Base-by-base conservation (phyloP, 2,797 vertebrate genomes). In the Darevskia mixta region DNA sequence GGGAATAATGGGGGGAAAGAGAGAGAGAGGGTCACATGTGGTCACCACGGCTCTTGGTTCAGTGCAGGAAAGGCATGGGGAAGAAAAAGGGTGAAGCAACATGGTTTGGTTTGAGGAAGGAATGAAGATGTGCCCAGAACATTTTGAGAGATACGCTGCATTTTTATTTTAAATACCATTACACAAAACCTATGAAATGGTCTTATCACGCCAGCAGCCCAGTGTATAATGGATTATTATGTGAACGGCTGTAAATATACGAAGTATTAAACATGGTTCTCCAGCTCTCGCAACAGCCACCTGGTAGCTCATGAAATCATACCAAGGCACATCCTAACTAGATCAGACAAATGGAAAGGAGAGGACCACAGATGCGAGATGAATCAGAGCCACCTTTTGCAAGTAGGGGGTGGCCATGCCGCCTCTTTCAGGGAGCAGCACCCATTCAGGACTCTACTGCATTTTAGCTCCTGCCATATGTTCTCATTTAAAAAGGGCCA, bases 1-100 rank as follows among this genome's bases (percentile, higher is more conserved):
- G 85, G 87, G 85, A 84, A 66, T 23, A 38, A 18, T 23, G 13
- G 49, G 49, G 13, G 13, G 13, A 4, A 55, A 1, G 85, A 83
- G 5, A 82, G 5, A 82, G 85, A 77, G 73, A 87, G 90, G 72
- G 82, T 91, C 91, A 91, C 82, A 92, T 80, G 92, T 91, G 23
- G 45, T 29, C 91, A 13, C 38, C 17, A 88, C 25, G 17, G 1
- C 49, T 49, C n/a, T 88, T 23, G 90, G 49, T 90, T 85, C 29
- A 79, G 88, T 5, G 17, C 87, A 87, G 3, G 45, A 27, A 29
- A 72, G 15, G 11, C 15, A 25, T 3, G 0, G 67, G 55, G 23
- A 41, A 64, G 86, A 38, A 92, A 55, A 38, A 45, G 9, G 9
- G 9, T 11, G 43, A 64, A 73, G 9, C 5, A 10, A 25, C 25